Evolutionary conservation across 2,888 invertebrate species (phyloP).

Genomic region (Drosophila monieri): DNA sequence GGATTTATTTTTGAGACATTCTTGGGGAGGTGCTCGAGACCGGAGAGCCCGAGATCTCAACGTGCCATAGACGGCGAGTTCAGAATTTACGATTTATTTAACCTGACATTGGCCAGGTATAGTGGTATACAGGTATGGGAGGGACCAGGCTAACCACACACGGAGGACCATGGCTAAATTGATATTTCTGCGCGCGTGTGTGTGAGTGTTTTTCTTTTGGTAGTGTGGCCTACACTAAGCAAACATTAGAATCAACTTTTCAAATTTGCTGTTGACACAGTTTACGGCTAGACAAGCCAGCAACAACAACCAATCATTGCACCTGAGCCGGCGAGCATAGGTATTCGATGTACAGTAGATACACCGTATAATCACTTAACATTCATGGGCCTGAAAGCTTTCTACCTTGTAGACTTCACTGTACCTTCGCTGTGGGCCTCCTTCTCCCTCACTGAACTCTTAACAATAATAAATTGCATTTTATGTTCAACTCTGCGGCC

Average conservation of each 20-base stretch:
- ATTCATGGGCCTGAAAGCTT: not conserved
- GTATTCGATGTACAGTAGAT: slow-evolving; percentile 9
- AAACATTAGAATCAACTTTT: slow-evolving; percentile 74
- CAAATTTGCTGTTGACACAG: slow-evolving; percentile 76
- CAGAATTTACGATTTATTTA: slow-evolving; percentile 65
- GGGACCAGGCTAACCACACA: slow-evolving; percentile 42
- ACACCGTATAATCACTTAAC: not conserved
- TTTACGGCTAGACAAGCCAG: slow-evolving; percentile 47
- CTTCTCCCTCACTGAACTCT: slow-evolving; percentile 4
- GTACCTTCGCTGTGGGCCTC: slow-evolving; percentile 15
- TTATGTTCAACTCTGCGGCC: slow-evolving; percentile 32
- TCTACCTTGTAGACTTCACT: not conserved
- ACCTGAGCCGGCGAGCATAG: slow-evolving; percentile 56
- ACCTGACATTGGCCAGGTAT: slow-evolving; percentile 47
- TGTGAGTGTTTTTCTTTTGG: slow-evolving; percentile 8
- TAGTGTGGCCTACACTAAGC: slow-evolving; percentile 52
- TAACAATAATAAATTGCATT: slow-evolving; percentile 67
- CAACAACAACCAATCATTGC: slow-evolving; percentile 45
- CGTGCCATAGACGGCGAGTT: slow-evolving; percentile 22
- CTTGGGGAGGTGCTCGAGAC: slow-evolving; percentile 35
- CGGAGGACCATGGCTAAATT: slow-evolving; percentile 63
- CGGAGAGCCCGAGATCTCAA: slow-evolving; percentile 11
- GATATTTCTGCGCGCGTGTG: slow-evolving; percentile 20
- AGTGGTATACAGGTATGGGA: slow-evolving; percentile 1
- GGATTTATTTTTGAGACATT: slow-evolving; percentile 58